These are phyloP conservation scores for Phrynocephalus versicolor DNA, from an alignment of 2,113 vertebrate genomes.

Conservation along the genomic window DNA sequence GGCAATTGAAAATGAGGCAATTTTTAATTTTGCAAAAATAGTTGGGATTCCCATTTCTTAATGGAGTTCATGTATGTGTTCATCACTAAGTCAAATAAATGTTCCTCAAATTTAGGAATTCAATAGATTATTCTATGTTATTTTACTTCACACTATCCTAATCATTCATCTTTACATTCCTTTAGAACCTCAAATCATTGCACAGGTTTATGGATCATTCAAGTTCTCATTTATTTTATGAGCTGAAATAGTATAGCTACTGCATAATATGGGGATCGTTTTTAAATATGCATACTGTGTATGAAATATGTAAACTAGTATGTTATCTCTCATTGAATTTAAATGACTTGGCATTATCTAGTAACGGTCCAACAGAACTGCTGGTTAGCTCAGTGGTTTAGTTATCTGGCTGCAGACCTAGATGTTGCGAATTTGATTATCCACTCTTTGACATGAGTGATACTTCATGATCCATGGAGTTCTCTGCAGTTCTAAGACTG, in stretches of 20 bases:
- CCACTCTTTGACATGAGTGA: too few relatives aligned
- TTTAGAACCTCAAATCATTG: not conserved
- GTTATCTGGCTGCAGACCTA: too few relatives aligned
- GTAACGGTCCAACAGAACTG: too few relatives aligned
- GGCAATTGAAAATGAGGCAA: not conserved
- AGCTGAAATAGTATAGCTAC: not conserved
- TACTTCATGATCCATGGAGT: too few relatives aligned
- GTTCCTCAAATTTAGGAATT: not conserved
- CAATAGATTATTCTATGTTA: not conserved
- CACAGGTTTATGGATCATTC: not conserved
- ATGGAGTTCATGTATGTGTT: not conserved
- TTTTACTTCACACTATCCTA: not conserved
- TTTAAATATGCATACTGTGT: not conserved
- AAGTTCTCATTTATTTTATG: not conserved
- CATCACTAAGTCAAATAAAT: not conserved
- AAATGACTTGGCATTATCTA: too few relatives aligned
- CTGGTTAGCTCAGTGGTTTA: too few relatives aligned
- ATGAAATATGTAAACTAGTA: not conserved
- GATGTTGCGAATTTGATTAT: too few relatives aligned
- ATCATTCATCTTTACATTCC: not conserved
- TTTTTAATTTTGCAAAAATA: not conserved
- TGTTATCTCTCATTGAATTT: too few relatives aligned
- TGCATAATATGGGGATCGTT: not conserved
- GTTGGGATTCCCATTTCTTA: not conserved
- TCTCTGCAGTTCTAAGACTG: too few relatives aligned